These are phyloP conservation scores for Acanthopagrus latus DNA, from an alignment of 2,797 vertebrate genomes.

Conservation along the genomic window DNA sequence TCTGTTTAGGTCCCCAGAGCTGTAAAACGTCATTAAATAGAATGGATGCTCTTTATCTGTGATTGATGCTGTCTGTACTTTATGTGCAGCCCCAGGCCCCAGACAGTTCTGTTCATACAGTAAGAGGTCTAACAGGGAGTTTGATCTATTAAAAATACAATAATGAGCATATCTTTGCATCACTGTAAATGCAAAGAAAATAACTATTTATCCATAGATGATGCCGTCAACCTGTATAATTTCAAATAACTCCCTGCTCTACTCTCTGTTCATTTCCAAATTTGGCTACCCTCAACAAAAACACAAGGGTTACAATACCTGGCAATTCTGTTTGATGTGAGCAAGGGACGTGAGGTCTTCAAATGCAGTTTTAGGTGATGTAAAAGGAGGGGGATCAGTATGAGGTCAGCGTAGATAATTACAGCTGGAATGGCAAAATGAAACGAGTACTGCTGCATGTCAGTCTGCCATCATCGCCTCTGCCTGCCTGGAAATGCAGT, in stretches of 20 bases:
- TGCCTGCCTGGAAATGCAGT: constrained; percentile 27
- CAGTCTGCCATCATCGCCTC: constrained; percentile 5
- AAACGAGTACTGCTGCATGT: too few relatives aligned
- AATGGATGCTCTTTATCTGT: neutral
- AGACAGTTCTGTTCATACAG: too few relatives aligned
- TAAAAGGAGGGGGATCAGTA: too few relatives aligned
- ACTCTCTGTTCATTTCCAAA: neutral
- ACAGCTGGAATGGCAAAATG: too few relatives aligned
- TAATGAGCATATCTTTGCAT: neutral
- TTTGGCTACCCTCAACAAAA: neutral
- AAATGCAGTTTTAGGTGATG: too few relatives aligned
- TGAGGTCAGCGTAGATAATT: too few relatives aligned
- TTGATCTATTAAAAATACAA: neutral
- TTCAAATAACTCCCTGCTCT: neutral
- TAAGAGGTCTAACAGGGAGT: neutral
- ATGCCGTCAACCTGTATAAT: neutral
- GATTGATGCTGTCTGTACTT: too few relatives aligned
- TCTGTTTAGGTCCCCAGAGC: neutral
- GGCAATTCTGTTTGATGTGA: too few relatives aligned
- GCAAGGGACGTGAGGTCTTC: too few relatives aligned
- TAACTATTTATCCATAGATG: neutral
- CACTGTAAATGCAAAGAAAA: neutral
- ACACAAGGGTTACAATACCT: neutral
- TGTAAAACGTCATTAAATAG: neutral
- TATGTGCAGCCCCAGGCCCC: neutral